Conservation (phyloP, 1,140 invertebrate species). For the Calliopsis andreniformis region DNA sequence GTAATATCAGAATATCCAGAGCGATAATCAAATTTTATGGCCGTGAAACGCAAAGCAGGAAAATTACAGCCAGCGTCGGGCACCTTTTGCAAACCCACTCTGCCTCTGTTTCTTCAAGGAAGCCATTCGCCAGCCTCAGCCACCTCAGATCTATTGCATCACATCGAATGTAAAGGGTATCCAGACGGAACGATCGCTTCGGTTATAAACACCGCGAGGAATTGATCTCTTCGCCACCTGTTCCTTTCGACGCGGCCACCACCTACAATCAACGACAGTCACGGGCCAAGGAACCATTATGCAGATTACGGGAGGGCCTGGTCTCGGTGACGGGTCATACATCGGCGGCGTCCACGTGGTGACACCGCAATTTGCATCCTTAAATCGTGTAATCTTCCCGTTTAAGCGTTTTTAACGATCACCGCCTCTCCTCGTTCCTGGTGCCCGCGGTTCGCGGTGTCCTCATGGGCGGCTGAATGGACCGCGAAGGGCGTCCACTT, state of each 20-base stretch:
- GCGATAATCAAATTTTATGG: constrained; percentile 46
- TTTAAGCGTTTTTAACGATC: constrained; percentile 73
- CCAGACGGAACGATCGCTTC: constrained; percentile 1
- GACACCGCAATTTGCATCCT: constrained; percentile 77
- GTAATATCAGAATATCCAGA: constrained; percentile 35
- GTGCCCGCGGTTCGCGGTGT: constrained; percentile 16
- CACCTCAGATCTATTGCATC: background rate
- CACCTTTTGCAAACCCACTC: background rate
- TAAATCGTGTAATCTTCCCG: constrained; percentile 75
- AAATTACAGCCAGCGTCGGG: constrained; percentile 3
- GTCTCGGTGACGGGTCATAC: constrained; percentile 67
- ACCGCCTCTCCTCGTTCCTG: constrained; percentile 39
- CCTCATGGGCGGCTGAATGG: constrained; percentile 20
- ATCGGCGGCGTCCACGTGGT: constrained; percentile 66
- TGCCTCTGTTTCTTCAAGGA: background rate
- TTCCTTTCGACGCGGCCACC: constrained; percentile 59
- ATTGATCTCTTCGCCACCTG: constrained; percentile 68
- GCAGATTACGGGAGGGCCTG: constrained; percentile 64
- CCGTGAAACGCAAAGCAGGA: constrained; percentile 27
- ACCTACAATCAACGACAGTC: constrained; percentile 68
- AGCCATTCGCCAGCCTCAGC: background rate
- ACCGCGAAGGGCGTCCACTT: constrained; percentile 46
- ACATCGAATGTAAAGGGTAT: background rate
- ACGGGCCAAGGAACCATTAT: constrained; percentile 71
- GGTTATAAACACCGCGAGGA: constrained; percentile 18